These are phyloP conservation scores for Remorina albescens DNA, from an alignment of 2,797 vertebrate species.

Conservation along the genomic window DNA sequence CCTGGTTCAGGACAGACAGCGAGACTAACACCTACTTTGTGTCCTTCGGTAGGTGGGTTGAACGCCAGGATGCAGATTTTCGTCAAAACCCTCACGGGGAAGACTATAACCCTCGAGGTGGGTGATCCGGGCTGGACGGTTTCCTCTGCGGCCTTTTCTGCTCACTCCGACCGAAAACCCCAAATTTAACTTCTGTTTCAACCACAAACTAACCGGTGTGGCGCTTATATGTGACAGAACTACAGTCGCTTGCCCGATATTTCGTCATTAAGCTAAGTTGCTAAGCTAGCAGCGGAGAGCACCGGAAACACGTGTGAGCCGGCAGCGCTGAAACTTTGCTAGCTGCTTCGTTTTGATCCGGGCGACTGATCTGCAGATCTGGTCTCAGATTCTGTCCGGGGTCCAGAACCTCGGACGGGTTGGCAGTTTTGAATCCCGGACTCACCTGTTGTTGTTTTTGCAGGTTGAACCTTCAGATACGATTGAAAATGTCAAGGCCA, in stretches of 20 bases:
- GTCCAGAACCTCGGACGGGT: neutral
- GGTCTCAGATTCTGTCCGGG: too few species aligned
- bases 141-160: neutral
- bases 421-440: neutral
- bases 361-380: too few species aligned
- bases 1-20: rapidly evolving
- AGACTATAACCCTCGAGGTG: conserved; percentile 98
- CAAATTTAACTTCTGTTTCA: rapidly evolving
- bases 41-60: conserved; percentile 74
- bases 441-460: neutral
- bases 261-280: neutral
- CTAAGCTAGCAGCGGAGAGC: conserved; percentile 28
- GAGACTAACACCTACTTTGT: neutral
- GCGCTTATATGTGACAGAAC: rapidly evolving
- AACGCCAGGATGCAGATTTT: conserved; percentile 93
- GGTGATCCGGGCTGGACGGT: conserved; percentile 49
- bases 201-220: rapidly evolving
- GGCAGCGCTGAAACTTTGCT: too few species aligned
- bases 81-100: conserved; percentile 97
- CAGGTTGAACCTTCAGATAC: conserved; percentile 98
- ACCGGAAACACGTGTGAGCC: conserved; percentile 62
- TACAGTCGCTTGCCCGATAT: rapidly evolving
- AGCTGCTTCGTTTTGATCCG: too few species aligned
- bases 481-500: conserved; percentile 97
- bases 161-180: rapidly evolving